Percentiles rank a stretch among this genome's conserved stretches.
Evolutionary conservation across 2,797 vertebrate genomes (phyloP).

Genomic region (Artibeus jamaicensis): DNA sequence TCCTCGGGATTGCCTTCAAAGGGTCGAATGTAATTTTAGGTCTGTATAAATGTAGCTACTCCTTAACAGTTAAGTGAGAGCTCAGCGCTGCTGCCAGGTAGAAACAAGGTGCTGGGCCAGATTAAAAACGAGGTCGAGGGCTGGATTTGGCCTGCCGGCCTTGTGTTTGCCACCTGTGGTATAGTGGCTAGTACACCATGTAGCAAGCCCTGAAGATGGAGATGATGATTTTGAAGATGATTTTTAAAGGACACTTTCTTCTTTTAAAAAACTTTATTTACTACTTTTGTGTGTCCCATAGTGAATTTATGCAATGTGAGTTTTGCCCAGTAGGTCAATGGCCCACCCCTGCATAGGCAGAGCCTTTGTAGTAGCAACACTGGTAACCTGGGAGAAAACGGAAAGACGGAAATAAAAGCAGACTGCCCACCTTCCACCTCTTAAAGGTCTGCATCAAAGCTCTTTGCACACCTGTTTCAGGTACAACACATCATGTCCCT

Average conservation of each 20-base stretch:
- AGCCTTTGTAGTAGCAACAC: neutral
- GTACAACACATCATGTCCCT: neutral
- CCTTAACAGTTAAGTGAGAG: too few species aligned
- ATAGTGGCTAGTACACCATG: neutral
- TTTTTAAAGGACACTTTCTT: neutral
- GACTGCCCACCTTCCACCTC: neutral
- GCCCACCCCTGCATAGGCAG: fast-evolving
- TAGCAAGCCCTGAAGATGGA: neutral
- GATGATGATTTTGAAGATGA: neutral
- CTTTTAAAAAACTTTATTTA: neutral
- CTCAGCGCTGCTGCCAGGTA: too few species aligned
- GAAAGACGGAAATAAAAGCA: neutral
- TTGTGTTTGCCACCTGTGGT: too few species aligned
- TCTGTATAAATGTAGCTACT: too few species aligned
- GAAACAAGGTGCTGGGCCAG: too few species aligned
- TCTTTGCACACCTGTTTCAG: neutral
- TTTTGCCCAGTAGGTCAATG: neutral
- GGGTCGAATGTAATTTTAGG: too few species aligned
- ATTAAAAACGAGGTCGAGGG: too few species aligned
- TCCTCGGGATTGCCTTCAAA: too few species aligned
- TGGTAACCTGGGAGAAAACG: neutral
- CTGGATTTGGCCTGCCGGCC: too few species aligned
- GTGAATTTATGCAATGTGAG: too few species aligned
- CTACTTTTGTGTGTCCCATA: too few species aligned
- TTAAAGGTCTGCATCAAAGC: neutral